phyloP scores from a whole-genome alignment of 2,797 vertebrate species.

The Vespertilio murinus region DNA sequence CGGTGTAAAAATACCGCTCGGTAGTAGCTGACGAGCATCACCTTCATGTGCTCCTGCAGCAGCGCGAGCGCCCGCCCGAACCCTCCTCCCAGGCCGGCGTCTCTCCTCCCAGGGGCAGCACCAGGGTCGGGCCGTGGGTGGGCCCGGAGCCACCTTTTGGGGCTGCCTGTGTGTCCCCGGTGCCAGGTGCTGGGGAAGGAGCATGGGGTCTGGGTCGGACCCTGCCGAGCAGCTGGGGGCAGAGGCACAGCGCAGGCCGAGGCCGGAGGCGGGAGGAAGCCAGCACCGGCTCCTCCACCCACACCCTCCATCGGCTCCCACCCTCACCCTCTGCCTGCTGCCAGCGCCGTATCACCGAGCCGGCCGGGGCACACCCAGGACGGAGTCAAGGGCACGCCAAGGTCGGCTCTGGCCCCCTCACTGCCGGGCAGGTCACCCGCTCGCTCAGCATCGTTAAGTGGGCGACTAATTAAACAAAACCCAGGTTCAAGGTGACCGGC shows the following conservation, averaged over 20 bases:
- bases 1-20: constrained; percentile 77
- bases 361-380: too few relatives aligned
- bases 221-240: neutral
- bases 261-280: neutral
- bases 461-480: neutral
- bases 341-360: constrained; percentile 9
- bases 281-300: neutral
- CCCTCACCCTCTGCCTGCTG: neutral
- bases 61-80: neutral
- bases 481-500: neutral
- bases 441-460: neutral
- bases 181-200: neutral
- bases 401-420: neutral
- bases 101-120: neutral
- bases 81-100: neutral
- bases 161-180: neutral
- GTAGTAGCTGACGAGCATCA: constrained; percentile 72
- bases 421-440: too few relatives aligned
- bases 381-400: constrained; percentile 53
- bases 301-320: neutral
- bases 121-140: neutral
- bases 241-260: neutral
- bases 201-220: neutral
- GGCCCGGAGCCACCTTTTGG: rapidly evolving
- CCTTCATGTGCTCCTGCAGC: constrained; percentile 59